These are phyloP conservation scores for Polyodon spathula DNA, from an alignment of 2,113 vertebrate species.

Conservation along the genomic window DNA sequence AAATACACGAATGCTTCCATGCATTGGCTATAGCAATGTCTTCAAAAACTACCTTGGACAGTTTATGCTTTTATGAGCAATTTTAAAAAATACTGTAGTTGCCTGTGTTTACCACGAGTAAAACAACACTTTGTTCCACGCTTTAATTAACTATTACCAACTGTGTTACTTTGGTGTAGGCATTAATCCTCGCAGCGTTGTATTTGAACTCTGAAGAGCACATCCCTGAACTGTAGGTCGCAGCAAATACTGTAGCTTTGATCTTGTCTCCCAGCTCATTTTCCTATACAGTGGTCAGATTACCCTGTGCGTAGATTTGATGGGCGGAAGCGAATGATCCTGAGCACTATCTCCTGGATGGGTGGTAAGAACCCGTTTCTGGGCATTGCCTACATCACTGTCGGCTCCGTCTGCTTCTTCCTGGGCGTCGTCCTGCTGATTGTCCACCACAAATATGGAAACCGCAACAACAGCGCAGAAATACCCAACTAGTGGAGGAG, in stretches of 20 bases:
- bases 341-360: conserved; percentile 97
- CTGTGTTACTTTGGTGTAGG: too few species aligned
- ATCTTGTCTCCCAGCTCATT: conserved; percentile 11
- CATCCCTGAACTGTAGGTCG: not conserved
- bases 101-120: not conserved
- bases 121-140: not conserved
- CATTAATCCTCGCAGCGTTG: not conserved
- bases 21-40: too few species aligned
- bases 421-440: conserved; percentile 83
- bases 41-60: too few species aligned
- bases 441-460: conserved; percentile 90
- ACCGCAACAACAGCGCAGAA: conserved; percentile 78
- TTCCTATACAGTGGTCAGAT: conserved; percentile 73
- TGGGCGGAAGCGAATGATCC: conserved; percentile 88
- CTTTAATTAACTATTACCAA: too few species aligned
- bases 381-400: conserved; percentile 89
- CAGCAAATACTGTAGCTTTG: not conserved
- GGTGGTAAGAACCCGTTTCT: conserved; percentile 95
- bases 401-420: conserved; percentile 91
- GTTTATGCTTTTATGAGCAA: not conserved
- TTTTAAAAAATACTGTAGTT: not conserved
- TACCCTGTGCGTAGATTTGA: conserved; percentile 89
- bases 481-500: conserved; percentile 69
- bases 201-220: too few species aligned
- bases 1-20: too few species aligned